A percentile compares a stretch with the other conserved stretches of the same genome.
These are phyloP conservation scores for Camponotus pennsylvanicus DNA, from an alignment of 1,140 invertebrate genomes.

Conservation along the genomic window DNA sequence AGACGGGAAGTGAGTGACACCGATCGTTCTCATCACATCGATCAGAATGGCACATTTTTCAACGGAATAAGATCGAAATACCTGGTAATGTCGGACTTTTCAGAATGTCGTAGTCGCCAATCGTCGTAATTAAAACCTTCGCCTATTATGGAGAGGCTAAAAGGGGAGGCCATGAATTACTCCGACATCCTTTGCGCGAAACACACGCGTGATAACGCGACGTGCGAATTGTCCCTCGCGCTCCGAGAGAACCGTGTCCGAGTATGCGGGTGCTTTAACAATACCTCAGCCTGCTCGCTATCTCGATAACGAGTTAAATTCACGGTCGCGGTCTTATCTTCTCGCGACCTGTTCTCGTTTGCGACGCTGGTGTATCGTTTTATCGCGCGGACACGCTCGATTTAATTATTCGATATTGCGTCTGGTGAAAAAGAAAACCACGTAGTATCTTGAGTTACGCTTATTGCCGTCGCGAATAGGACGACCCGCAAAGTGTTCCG, in stretches of 20 bases:
- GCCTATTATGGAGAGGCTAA: slow-evolving; percentile 14
- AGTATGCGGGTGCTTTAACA: slow-evolving; percentile 34
- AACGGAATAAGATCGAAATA: neutral
- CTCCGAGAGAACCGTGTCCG: neutral
- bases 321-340: slow-evolving; percentile 52
- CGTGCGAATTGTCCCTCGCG: slow-evolving; percentile 3
- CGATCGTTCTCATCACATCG: neutral
- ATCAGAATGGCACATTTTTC: neutral
- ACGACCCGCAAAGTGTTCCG: slow-evolving; percentile 42
- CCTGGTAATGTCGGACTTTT: neutral
- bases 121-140: neutral
- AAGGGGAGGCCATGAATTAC: slow-evolving; percentile 28
- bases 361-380: slow-evolving; percentile 33
- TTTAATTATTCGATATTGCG: slow-evolving; percentile 62
- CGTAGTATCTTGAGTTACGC: slow-evolving; percentile 56
- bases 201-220: slow-evolving; percentile 14
- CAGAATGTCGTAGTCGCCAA: neutral
- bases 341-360: slow-evolving; percentile 37
- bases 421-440: slow-evolving; percentile 26
- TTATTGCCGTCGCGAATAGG: slow-evolving; percentile 42
- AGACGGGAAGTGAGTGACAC: slow-evolving; percentile 7
- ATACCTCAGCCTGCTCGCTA: slow-evolving; percentile 40
- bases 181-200: neutral
- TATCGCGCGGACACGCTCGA: slow-evolving; percentile 53
- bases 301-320: slow-evolving; percentile 53